A percentile compares a stretch with the other conserved stretches of the same genome.
Conservation (phyloP, 2,888 invertebrate genomes). For the Aleiodes alternator region DNA sequence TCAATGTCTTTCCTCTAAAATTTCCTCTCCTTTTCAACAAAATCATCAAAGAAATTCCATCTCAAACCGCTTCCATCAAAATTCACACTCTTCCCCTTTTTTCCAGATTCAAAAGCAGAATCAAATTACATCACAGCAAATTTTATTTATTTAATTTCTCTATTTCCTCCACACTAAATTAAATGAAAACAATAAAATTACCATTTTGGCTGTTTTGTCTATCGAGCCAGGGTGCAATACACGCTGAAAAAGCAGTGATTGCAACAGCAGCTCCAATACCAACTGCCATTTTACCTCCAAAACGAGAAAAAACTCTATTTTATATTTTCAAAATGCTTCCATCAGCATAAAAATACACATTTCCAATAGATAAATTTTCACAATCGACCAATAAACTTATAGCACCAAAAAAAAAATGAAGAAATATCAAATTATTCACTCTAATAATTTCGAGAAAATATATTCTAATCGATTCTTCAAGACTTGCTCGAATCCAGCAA, state of each 20-base stretch:
- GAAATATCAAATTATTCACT: neutral
- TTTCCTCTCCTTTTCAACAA: too few species aligned
- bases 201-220: constrained; percentile 2
- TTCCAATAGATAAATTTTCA: neutral
- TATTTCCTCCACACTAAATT: too few species aligned
- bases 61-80: too few species aligned
- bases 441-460: neutral
- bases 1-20: too few species aligned
- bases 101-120: too few species aligned
- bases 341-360: constrained; percentile 13
- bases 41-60: too few species aligned
- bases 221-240: constrained; percentile 6
- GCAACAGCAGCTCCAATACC: constrained; percentile 19
- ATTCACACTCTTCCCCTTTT: too few species aligned
- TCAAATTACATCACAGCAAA: too few species aligned
- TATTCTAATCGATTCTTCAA: neutral
- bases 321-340: neutral
- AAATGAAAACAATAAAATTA: neutral
- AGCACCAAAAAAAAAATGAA: neutral
- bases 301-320: neutral
- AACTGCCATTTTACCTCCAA: constrained; percentile 15
- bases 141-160: too few species aligned
- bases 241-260: constrained; percentile 19
- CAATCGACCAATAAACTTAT: neutral
- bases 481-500: constrained; percentile 1